Evolutionary conservation across 2,888 invertebrate genomes (phyloP).

Genomic region (Yponomeuta plumbellus): DNA sequence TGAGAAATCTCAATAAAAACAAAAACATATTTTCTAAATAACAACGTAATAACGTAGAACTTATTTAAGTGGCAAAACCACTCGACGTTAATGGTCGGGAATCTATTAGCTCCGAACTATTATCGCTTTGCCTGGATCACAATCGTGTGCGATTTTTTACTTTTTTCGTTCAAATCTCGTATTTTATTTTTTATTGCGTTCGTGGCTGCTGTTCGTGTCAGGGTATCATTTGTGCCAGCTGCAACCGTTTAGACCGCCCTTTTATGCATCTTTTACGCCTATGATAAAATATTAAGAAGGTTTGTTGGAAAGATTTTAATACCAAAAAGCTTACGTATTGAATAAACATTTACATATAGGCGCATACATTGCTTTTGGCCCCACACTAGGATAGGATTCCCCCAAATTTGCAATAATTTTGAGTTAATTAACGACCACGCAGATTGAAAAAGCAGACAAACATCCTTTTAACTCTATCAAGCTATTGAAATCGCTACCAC

Average conservation of each 20-base stretch:
- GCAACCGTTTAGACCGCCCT: slow-evolving; percentile 13
- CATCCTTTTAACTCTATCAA: too few relatives aligned
- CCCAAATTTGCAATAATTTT: too few relatives aligned
- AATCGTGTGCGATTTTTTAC: slow-evolving; percentile 19
- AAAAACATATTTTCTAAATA: background rate
- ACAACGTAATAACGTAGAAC: background rate
- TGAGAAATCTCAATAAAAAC: background rate
- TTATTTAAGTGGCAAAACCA: slow-evolving; percentile 12
- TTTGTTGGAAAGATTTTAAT: too few relatives aligned
- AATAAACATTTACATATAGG: too few relatives aligned
- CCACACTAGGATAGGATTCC: too few relatives aligned
- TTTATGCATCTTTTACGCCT: background rate
- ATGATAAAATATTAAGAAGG: too few relatives aligned
- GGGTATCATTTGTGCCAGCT: slow-evolving; percentile 19
- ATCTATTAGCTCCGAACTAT: slow-evolving; percentile 30
- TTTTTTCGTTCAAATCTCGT: slow-evolving; percentile 19
- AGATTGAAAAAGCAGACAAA: too few relatives aligned
- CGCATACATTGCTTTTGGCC: too few relatives aligned
- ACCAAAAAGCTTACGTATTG: too few relatives aligned
- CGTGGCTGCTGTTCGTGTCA: slow-evolving; percentile 19
- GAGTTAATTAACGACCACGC: too few relatives aligned
- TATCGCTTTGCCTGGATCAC: slow-evolving; percentile 24
- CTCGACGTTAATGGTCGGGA: slow-evolving; percentile 25
- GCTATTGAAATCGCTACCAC: too few relatives aligned
- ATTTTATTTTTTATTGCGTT: slow-evolving; percentile 24